phyloP scores from a whole-genome alignment of 1,140 invertebrate species.

The Drosophila arizonae region DNA sequence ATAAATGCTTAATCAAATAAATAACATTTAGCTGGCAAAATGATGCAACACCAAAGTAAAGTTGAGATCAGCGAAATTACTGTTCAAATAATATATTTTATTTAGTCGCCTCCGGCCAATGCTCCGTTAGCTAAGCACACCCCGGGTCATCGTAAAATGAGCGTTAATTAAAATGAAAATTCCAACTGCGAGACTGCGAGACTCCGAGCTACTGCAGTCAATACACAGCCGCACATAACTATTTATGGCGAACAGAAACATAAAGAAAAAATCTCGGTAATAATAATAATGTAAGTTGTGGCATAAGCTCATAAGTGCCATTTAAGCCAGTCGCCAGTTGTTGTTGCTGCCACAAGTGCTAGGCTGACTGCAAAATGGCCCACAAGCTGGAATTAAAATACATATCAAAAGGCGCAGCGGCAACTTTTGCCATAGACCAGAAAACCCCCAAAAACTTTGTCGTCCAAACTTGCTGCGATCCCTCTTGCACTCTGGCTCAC shows the following conservation, averaged over 20 bases:
- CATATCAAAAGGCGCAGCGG: slow-evolving; percentile 75
- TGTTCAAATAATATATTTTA: too few relatives aligned
- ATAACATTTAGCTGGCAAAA: too few relatives aligned
- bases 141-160: slow-evolving; percentile 50
- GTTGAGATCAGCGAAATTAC: too few relatives aligned
- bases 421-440: slow-evolving; percentile 73
- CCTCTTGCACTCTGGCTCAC: neutral
- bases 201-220: slow-evolving; percentile 39
- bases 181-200: neutral
- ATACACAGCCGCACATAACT: slow-evolving; percentile 61
- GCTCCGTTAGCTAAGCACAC: slow-evolving; percentile 22
- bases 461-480: slow-evolving; percentile 35
- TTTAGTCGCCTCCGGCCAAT: too few relatives aligned
- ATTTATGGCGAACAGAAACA: slow-evolving; percentile 63
- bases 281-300: slow-evolving; percentile 81
- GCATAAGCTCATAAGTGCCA: slow-evolving; percentile 81
- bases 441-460: slow-evolving; percentile 66
- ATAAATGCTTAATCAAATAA: slow-evolving; percentile 18
- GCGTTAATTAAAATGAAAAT: slow-evolving; percentile 70
- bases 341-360: slow-evolving; percentile 56
- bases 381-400: slow-evolving; percentile 76
- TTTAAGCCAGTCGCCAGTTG: slow-evolving; percentile 77
- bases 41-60: too few relatives aligned
- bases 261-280: slow-evolving; percentile 67
- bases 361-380: slow-evolving; percentile 62